Base-by-base conservation (phyloP, 2,888 invertebrate genomes). In the Chrysina gloriosa region DNA sequence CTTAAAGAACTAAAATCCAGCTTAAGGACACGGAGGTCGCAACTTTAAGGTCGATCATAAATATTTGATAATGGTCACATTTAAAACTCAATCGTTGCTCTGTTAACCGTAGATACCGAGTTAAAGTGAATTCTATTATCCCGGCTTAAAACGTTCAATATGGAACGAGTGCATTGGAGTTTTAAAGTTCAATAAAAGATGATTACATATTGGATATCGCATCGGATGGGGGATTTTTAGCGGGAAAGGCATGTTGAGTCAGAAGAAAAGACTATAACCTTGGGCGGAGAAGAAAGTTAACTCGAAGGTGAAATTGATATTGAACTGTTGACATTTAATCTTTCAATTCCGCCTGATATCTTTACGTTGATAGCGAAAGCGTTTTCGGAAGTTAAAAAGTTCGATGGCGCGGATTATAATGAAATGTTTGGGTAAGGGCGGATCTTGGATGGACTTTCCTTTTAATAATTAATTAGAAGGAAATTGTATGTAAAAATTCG, bases 11-110 rank as follows among this genome's bases (percentile, higher is more conserved):
- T 61, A 42, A 14, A 50, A 42, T 25, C 52, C 34, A 39, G 36
- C 64, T 64, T 64, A 64, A 42, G 64, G 50, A 25, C 64, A 25
- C 25, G 31, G 39, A 39, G 34, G 16, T 34, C 25, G 50, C 11
- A 64, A 64, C 64, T 64, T 64, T 64, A 50, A 61, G 64, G 50
- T 52, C 36, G 50, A 50, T 29, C 64, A 50, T 64, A 64, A 64
- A 64, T 64, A 64, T 64, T 64, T 52, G 64, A 64, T 64, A 64
- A 50, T 39, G 39, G 34, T 50, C 64, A 25, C 64, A 64, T 52
- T 52, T 27, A 64, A 64, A 64, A 64, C 50, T 64, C 47, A 21
- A 47, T 36, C 61, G 39, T 21, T 31, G 25, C 50, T 36, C 52
- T 50, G 64, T 50, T 52, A 64, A 50, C 45, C 64, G 64, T 19